Base-by-base conservation (phyloP, 2,113 vertebrate species). In the Bothrops jararaca region DNA sequence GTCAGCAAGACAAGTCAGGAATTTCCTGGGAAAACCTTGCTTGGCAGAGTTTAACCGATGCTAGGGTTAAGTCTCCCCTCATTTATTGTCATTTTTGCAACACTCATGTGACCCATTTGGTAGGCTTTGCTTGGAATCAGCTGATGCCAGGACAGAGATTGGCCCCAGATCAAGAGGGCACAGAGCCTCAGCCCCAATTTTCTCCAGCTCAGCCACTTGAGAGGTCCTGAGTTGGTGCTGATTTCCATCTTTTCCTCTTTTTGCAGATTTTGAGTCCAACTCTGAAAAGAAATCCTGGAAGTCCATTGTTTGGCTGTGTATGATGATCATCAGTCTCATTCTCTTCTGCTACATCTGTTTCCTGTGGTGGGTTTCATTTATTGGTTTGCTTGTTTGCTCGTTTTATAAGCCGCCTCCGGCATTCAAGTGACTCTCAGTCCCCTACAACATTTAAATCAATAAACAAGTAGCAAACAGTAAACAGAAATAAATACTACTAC, bases 261-360 rank as follows among this genome's bases (percentile, higher is more conserved):
- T 94, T 86, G 26, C 94, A 98, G 98, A 96, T 92, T 94, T 95
- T 13, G 29, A 4, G 18, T 1, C 26, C 22, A 91, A 94, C 50
- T 50, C 95, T 89, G 95, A 94, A 57, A 95, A 96, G 50, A 45
- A 60, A 86, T 92, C 97, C 89, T 95, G 89, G 3, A 29, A 95
- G 20, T 95, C 85, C 24, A 86, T 98, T 20, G 85, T 54, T 12
- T 0, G 96, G 60, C 92, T 95, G 93, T 98, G 97, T 64, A 0
- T 96, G 2, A 0, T 96, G 89, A 95, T 98, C 56, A 1, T 94
- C 91, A 88, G 91, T 34, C 1, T 96, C 69, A 95, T 94, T 1
- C 12, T 97, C 0, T 92, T 42, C 45, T 96, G 95, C 95, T 98
- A 98, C 89, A 39, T 96, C 95, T 92, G 96, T 88, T 80, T 97